Evolutionary conservation across 1,140 invertebrate genomes (phyloP), one percentile per base, ranked within the genome.

Genomic region (Meteorus sp.): DNA sequence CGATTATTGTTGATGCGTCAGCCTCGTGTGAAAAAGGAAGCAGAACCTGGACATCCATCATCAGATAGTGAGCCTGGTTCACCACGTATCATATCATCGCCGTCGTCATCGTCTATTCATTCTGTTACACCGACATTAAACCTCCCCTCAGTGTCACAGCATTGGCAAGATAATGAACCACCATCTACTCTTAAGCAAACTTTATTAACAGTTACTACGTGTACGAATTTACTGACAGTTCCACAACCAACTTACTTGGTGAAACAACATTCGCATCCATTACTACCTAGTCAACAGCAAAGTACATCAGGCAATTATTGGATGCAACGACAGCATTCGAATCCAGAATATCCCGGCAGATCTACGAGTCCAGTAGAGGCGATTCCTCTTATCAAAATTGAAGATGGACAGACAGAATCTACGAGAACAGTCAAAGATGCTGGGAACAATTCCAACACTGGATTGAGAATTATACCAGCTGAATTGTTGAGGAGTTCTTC

Each of bases 211-310:
- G 59, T 66, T 23, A 63, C 64, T 9, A 65, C 74, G 52, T 76
- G 83, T 2, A 77, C 83, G n/a, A 84, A 85, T 66, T 72, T 85
- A 50, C 70, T 87, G 22, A 73, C 82, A 41, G 85, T 87, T 39
- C 85, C 86, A 29, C 80, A 82, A 43, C 73, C 76, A 3, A 73
- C 79, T 5, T 83, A 82, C 63, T 70, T 88, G 48, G 82, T 84
- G 9, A 88, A 88, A 64, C 86, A 88, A 65, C 84, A 86, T 66
- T 88, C 86, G 5, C 85, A 86, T 74, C 86, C 86, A 2, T 61
- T 86, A 33, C 63, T 86, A 55, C 81, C 85, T 5, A 85, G 78
- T 65, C 84, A 85, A 66, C 78, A 77, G 39, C 68, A 63, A 15
- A 58, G 61, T 11, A 43, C 60, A 2, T 61, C 69, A 3, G 55